Evolutionary conservation across 2,113 vertebrate species (phyloP).

Genomic region (Scolopax mira): DNA sequence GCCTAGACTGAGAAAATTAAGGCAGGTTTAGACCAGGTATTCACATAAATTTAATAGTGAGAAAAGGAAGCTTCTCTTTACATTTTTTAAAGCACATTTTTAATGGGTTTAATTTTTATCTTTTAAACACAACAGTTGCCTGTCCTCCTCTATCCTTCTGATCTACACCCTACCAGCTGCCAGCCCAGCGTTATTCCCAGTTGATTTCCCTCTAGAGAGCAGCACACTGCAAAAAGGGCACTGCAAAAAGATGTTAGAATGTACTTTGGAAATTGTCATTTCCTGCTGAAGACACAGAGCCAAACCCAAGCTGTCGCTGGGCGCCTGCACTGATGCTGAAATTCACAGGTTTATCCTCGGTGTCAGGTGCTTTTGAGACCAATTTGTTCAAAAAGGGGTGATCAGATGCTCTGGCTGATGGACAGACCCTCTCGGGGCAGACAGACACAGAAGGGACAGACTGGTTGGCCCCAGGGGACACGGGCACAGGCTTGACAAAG

Average conservation of each 20-base stretch:
- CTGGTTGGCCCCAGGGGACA: neutral
- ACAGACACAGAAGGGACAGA: rapidly evolving
- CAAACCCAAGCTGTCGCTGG: neutral
- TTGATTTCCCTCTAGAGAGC: neutral
- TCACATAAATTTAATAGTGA: neutral
- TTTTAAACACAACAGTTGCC: neutral
- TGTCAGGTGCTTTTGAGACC: neutral
- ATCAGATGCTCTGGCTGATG: neutral
- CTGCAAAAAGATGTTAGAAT: neutral
- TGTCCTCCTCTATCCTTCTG: neutral
- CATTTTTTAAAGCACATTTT: neutral
- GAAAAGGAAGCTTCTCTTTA: neutral
- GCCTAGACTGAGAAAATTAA: neutral
- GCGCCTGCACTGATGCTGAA: neutral
- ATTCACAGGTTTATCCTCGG: neutral
- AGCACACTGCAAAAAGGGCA: neutral
- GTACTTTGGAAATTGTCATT: neutral
- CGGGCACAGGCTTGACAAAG: neutral
- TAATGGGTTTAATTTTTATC: neutral
- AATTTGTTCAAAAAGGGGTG: neutral
- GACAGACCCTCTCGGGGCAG: rapidly evolving
- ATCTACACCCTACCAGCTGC: neutral
- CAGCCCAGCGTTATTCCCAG: neutral
- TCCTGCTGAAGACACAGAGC: neutral
- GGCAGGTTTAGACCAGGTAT: neutral